Base-by-base conservation (phyloP, 1,140 invertebrate genomes). In the Lethrus apterus region DNA sequence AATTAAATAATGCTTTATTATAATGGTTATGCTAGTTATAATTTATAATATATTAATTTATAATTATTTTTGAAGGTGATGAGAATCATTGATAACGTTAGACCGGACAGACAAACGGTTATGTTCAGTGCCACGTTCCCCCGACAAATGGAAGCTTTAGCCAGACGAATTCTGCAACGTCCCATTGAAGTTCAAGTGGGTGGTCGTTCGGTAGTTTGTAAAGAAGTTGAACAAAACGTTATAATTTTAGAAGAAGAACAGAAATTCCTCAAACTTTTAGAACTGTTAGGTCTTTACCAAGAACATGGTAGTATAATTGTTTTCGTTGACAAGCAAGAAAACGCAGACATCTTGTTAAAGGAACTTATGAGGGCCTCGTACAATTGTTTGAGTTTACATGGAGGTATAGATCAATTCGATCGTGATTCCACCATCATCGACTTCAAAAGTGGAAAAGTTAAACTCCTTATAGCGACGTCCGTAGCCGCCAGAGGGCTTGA, bases 121-220 rank as follows among this genome's bases (percentile, higher is more conserved):
- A 86, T 99, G 79, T 99, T 99, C 66, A 97, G 92, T 55, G 97
- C 97, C 0, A 99, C 97, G 0, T 99, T 99, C 65, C 97, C 97
- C 0, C 72, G 95, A 3, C 93, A 97, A 71, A 99, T 99, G 95
- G 97, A 99, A 71, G 96, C 94, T 0, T 69, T 99, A 2, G 97
- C 96, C 0, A 73, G 95, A 18, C 77, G 92, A 52, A 96, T 98
- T 56, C 70, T 99, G 2, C 86, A 83, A 33, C 91, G 92, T 68
- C 97, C 97, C 0, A 87, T 99, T 35, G 97, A 99, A 72, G 88
- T 99, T n/a, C 87, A 91, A 70, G 88, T 94, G n/a, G 97, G 97
- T 21, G 97, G 96, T 2, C 71, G 94, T 9, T 97, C 92, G 50
- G 85, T 99, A 4, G 97, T 99, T 0, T 98, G 94, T 65, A 96